Base-by-base conservation (phyloP, 37 sponge, comb jelly and placozoan species). In the Chondrilla cf. caribensis region DNA sequence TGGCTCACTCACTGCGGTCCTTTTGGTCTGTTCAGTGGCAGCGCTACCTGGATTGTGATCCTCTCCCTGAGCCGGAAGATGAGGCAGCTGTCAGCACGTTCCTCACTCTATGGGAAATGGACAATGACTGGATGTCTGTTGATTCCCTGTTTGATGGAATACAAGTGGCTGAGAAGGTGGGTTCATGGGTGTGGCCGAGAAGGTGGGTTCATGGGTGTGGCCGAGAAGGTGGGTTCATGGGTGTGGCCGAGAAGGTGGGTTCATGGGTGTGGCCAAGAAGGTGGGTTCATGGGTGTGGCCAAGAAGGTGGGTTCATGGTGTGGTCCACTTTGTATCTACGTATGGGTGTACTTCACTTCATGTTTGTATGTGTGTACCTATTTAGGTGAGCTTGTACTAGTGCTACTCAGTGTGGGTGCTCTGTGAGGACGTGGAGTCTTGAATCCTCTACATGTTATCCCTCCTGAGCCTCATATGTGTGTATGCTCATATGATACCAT, bases 1-100 rank as follows among this genome's bases (percentile, higher is more conserved):
- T 47, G 11, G 51, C 51, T 14, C 51, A 47, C 51, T 29, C 68
- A 3, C 19, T 55, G 28, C 47, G 6, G 41, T 64, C 0, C 47
- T 3, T 31, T 55, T 25, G 8, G 38, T 55, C 35, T 68, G 21
- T 32, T 8, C 67, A 90, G 87, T 95, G 95, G 95, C 72, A 89
- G 14, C 77, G 86, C 77, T 95, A 88, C 75, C 59, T 89, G 17
- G 77, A 84, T 24, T 92, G 96, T 58, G 65, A 70, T 42, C 77
- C 64, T 17, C 68, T 90, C 8, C 96, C 96, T 14, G 76, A 85
- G 25, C 86, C 86, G 0, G 68, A 86, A 22, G 80, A 83, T 26
- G 83, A 90, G 60, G 78, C 67, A 42, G 90, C 82, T 9, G 54
- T 92, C 79, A 95, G 87, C 79, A 87, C 96, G 24, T 95, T 75